A percentile compares a stretch with the other conserved stretches of the same genome.
Conservation (phyloP, 2,888 invertebrate genomes). For the Andricus quercusramuli region DNA sequence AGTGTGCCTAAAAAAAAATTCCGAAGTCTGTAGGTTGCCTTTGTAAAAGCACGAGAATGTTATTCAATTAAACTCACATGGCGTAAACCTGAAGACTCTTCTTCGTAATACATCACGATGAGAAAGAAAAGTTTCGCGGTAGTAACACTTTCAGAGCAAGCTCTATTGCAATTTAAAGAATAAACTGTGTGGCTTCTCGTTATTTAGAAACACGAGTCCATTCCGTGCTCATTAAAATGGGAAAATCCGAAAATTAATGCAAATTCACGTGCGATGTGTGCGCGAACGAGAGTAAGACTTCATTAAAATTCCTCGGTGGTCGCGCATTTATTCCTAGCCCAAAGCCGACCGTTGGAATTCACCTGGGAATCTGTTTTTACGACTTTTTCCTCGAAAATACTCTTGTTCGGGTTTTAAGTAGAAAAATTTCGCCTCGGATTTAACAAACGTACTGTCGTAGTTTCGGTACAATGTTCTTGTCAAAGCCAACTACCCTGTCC, state of each 20-base stretch:
- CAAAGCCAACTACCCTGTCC: conserved; percentile 17
- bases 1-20: too few species aligned
- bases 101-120: not conserved
- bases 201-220: conserved; percentile 2
- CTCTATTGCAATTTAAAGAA: not conserved
- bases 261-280: conserved; percentile 52
- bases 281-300: conserved; percentile 60
- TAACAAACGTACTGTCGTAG: not conserved
- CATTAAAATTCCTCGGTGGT: conserved; percentile 66
- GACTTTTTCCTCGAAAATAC: conserved; percentile 49
- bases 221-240: conserved; percentile 27
- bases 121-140: not conserved
- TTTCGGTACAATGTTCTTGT: not conserved
- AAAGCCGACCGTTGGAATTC: conserved; percentile 58
- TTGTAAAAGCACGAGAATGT: not conserved
- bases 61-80: not conserved
- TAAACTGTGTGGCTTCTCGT: not conserved
- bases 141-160: not conserved
- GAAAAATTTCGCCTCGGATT: conserved; percentile 1
- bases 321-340: conserved; percentile 63
- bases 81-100: not conserved
- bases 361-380: conserved; percentile 57
- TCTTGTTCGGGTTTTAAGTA: conserved; percentile 49
- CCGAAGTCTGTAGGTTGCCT: too few species aligned
- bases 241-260: conserved; percentile 57